Evolutionary conservation across 2,888 invertebrate genomes (phyloP).

Genomic region (Sminthurinus aureus): DNA sequence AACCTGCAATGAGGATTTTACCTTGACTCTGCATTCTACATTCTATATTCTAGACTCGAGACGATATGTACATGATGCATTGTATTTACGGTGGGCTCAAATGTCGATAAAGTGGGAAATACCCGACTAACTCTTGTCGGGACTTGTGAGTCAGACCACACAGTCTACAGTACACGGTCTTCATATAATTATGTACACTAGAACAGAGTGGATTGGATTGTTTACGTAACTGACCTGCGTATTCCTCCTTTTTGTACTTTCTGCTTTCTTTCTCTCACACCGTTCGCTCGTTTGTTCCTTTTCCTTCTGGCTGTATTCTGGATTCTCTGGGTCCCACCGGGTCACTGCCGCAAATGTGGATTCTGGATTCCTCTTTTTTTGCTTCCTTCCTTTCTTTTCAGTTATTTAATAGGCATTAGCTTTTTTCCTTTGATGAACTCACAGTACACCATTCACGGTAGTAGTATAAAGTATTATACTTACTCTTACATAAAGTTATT

Average conservation of each 20-base stretch:
- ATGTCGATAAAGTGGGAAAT: conserved; percentile 38
- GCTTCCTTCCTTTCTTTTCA: not conserved
- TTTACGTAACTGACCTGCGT: conserved; percentile 40
- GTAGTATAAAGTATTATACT: too few relatives aligned
- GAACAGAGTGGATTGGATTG: not conserved
- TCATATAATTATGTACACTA: too few relatives aligned
- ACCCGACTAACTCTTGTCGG: not conserved
- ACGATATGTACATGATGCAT: not conserved
- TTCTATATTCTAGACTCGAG: not conserved
- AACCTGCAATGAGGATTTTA: conserved; percentile 3
- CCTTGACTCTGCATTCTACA: not conserved
- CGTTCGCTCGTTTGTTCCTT: not conserved
- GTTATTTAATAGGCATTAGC: not conserved
- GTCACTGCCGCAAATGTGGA: conserved; percentile 25
- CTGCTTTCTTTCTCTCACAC: not conserved
- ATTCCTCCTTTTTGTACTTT: not conserved
- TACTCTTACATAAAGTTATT: too few relatives aligned
- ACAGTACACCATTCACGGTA: too few relatives aligned
- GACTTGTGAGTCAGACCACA: too few relatives aligned
- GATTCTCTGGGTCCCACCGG: conserved; percentile 24
- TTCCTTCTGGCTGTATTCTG: not conserved
- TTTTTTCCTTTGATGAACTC: not conserved
- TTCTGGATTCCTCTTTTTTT: not conserved
- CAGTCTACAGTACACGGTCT: too few relatives aligned
- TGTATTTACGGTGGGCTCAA: conserved; percentile 22